phyloP scores from a whole-genome alignment of 1,140 invertebrate species.

The Orussus abietinus region DNA sequence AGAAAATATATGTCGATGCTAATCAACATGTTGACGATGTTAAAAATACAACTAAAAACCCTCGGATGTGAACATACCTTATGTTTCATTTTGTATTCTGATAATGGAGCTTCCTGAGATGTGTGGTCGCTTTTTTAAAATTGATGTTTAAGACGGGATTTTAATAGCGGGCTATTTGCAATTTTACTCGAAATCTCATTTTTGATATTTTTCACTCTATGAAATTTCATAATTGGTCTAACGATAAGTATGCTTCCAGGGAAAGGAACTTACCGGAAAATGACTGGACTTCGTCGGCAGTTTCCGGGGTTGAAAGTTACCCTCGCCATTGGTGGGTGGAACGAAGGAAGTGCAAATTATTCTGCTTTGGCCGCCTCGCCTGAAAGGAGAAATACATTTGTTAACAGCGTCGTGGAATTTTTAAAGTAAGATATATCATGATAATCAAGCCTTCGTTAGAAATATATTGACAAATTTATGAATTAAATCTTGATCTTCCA shows the following conservation, averaged over 20 bases:
- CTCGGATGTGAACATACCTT: no score
- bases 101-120: no score
- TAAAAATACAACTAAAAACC: no score
- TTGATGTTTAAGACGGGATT: no score
- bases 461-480: slow-evolving; percentile 12
- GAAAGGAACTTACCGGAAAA: slow-evolving; percentile 65
- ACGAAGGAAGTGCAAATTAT: slow-evolving; percentile 78
- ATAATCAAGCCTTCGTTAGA: slow-evolving; percentile 1
- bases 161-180: no score
- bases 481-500: slow-evolving; percentile 36
- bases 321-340: slow-evolving; percentile 85
- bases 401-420: slow-evolving; percentile 61
- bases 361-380: slow-evolving; percentile 66
- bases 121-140: no score
- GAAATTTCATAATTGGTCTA: not conserved
- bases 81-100: no score
- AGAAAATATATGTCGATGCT: no score
- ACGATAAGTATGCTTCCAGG: slow-evolving; percentile 20
- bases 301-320: slow-evolving; percentile 74
- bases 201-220: slow-evolving; percentile 1
- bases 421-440: slow-evolving; percentile 53
- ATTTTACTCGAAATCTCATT: no score
- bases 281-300: slow-evolving; percentile 62
- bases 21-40: no score
- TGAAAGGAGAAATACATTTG: slow-evolving; percentile 59